These are phyloP conservation scores for Prunella strophiata DNA, from an alignment of 2,797 vertebrate species.

Conservation along the genomic window DNA sequence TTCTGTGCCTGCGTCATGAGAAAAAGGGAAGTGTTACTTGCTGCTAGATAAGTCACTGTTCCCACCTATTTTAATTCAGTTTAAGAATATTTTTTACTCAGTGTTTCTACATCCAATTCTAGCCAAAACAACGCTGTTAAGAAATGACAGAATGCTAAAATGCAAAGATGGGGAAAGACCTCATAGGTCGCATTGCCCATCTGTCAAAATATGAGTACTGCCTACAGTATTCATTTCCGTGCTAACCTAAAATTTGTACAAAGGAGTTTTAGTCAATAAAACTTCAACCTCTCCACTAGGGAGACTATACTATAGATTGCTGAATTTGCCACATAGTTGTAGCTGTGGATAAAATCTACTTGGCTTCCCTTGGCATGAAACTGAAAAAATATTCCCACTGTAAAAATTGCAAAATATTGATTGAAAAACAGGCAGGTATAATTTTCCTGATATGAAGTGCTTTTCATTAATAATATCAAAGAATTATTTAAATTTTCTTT, in stretches of 20 bases:
- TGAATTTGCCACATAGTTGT: not conserved
- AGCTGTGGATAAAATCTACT: not conserved
- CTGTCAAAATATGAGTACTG: not conserved
- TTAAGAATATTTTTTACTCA: not conserved
- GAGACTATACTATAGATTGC: not conserved
- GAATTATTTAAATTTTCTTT: not conserved
- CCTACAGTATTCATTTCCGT: not conserved
- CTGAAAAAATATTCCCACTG: not conserved
- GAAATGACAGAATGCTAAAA: conserved; percentile 9
- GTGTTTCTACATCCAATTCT: not conserved
- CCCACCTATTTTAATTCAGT: not conserved
- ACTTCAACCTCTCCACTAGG: not conserved
- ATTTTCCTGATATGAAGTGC: not conserved
- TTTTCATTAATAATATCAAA: not conserved
- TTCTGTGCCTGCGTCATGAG: not conserved
- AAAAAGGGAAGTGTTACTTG: not conserved
- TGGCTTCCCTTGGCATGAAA: not conserved
- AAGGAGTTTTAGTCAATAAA: not conserved
- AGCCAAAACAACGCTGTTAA: not conserved
- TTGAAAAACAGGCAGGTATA: not conserved
- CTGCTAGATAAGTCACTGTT: not conserved
- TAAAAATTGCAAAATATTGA: not conserved
- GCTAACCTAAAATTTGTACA: not conserved
- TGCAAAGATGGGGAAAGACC: not conserved
- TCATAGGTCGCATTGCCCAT: not conserved